phyloP scores from a whole-genome alignment of 2,797 vertebrate species.

The Thamnophis elegans region DNA sequence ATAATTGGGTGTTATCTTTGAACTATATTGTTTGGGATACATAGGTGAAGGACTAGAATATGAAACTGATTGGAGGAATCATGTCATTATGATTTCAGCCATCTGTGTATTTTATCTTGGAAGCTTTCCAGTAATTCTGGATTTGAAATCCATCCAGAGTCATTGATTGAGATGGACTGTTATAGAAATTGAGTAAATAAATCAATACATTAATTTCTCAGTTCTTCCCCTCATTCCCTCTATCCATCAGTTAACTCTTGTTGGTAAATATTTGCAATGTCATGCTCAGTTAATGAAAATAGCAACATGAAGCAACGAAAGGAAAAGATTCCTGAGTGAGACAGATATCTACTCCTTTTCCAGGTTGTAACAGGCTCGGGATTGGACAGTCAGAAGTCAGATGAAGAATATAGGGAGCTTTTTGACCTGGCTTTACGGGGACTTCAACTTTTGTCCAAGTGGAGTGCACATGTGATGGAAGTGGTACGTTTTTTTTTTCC shows the following conservation, averaged over 20 bases:
- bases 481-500: slow-evolving; percentile 79
- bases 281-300: neutral
- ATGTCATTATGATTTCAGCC: neutral
- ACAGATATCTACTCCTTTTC: slow-evolving; percentile 1
- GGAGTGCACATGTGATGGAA: slow-evolving; percentile 99
- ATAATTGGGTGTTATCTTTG: neutral
- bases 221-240: neutral
- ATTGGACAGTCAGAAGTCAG: slow-evolving; percentile 97
- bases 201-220: neutral
- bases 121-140: neutral
- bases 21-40: neutral
- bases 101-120: neutral
- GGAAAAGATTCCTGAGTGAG: neutral
- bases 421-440: slow-evolving; percentile 94
- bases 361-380: slow-evolving; percentile 97
- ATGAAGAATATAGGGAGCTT: slow-evolving; percentile 95
- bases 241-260: neutral
- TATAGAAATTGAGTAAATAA: neutral
- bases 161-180: neutral
- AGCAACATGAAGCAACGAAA: neutral
- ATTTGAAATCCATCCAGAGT: neutral
- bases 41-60: neutral
- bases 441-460: slow-evolving; percentile 96
- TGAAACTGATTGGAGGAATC: neutral
- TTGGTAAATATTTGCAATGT: neutral